A percentile compares a stretch with the other conserved stretches of the same genome.
phyloP scores from a whole-genome alignment of 2,888 invertebrate species.

The Agriotes lineatus region DNA sequence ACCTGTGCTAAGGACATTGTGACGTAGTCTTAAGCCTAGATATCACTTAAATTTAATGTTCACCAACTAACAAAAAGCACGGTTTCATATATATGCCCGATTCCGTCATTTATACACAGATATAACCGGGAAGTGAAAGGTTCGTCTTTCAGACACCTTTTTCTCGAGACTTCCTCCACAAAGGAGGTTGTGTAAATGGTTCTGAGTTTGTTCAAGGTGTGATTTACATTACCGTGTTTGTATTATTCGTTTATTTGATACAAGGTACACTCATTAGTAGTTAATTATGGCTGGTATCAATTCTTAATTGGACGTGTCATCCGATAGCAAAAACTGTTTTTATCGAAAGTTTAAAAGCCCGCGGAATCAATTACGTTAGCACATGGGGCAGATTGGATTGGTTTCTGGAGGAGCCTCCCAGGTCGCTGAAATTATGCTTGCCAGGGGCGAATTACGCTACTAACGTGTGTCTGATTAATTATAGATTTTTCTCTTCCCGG shows the following conservation, averaged over 20 bases:
- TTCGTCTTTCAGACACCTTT: conserved; percentile 29
- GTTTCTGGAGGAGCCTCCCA: too few species aligned
- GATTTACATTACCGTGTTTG: conserved; percentile 45
- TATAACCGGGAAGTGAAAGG: conserved; percentile 26
- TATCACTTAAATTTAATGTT: too few species aligned
- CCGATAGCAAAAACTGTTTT: conserved; percentile 14
- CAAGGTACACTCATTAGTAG: conserved; percentile 41
- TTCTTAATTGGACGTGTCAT: conserved; percentile 35
- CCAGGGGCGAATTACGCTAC: too few species aligned
- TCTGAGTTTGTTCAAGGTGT: conserved; percentile 43
- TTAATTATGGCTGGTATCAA: conserved; percentile 37
- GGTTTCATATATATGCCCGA: background rate
- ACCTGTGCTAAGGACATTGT: too few species aligned
- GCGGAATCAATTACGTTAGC: background rate
- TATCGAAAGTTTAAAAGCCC: conserved; percentile 1
- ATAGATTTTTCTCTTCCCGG: too few species aligned
- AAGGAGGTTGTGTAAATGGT: conserved; percentile 33
- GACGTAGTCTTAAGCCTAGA: too few species aligned
- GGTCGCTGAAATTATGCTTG: too few species aligned
- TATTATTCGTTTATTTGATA: conserved; percentile 41
- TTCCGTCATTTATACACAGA: background rate
- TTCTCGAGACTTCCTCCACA: conserved; percentile 22
- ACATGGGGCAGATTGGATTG: background rate
- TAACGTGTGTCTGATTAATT: too few species aligned
- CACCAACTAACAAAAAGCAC: too few species aligned